Percentiles rank a stretch among this genome's conserved stretches.
Conservation (phyloP, 2,797 vertebrate genomes). For the Takifugu rubripes region DNA sequence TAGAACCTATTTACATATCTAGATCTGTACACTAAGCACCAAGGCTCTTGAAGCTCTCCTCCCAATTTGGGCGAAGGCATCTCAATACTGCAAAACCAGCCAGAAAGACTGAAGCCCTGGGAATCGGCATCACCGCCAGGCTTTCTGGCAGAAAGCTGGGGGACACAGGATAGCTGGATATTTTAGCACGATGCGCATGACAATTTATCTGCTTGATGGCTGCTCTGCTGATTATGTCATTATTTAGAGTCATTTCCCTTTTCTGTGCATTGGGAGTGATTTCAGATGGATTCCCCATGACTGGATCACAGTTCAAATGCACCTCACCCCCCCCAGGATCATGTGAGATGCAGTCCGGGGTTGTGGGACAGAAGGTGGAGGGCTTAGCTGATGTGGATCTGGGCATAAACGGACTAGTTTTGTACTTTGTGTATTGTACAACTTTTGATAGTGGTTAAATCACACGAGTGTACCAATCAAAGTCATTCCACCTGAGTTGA, state of each 20-base stretch:
- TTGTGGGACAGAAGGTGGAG: constrained; percentile 32
- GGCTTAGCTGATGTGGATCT: constrained; percentile 80
- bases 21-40: constrained; percentile 97
- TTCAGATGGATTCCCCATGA: constrained; percentile 80
- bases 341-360: constrained; percentile 63
- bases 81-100: constrained; percentile 80
- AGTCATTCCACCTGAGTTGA: constrained; percentile 77
- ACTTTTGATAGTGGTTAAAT: constrained; percentile 83
- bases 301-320: constrained; percentile 79
- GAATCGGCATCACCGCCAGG: constrained; percentile 62
- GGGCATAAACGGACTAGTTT: constrained; percentile 86
- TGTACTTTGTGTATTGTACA: constrained; percentile 86
- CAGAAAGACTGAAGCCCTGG: constrained; percentile 50
- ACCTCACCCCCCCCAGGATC: constrained; percentile 59
- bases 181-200: constrained; percentile 99
- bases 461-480: constrained; percentile 76
- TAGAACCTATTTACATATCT: constrained; percentile 97
- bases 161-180: constrained; percentile 91
- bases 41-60: constrained; percentile 91
- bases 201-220: constrained; percentile 99
- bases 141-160: constrained; percentile 86
- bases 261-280: constrained; percentile 80
- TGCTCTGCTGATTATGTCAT: constrained; percentile 99
- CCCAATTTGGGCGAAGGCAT: constrained; percentile 40
- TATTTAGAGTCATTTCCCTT: constrained; percentile 91